Evolutionary conservation across 2,113 vertebrate genomes (phyloP), one percentile per base, ranked within the genome.

Genomic region (Larimichthys crocea): DNA sequence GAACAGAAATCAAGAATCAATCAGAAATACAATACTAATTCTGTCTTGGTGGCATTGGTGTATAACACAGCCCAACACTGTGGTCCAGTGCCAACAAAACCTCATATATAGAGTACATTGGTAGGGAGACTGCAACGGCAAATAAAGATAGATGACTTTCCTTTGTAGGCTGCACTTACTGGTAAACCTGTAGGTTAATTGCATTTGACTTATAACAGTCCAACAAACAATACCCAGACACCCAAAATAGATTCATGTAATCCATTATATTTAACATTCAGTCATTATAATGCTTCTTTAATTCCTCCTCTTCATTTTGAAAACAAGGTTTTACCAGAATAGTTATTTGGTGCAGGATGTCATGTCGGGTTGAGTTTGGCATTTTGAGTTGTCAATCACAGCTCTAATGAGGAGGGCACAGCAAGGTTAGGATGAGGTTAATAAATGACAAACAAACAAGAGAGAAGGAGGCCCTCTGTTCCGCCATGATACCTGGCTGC

Each of bases 371-470:
- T 48, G 74, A 64, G 69, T 55, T 65, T 44, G 79, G 74, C 55
- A 40, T 91, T 88, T 88, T 66, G 63, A 79, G 75, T 86, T 94
- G 93, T 95, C 94, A 94, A 90, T 95, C 94, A 94, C 71, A 64
- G 84, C 74, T 85, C 79, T 91, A 90, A 93, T 89, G 91, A 90
- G 81, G 49, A 89, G 87, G 81, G 74, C 83, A 80, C 70, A 44
- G 76, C 24, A 53, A 83, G 92, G 90, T 86, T 83, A 82, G 83
- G 74, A 80, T 69, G 50, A 80, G 91, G 91, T 94, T 94, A 94
- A 94, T 91, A 89, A 88, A 93, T 92, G 88, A 94, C 93, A 94
- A 95, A 94, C 93, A 94, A 95, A 95, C 94, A 94, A 76, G 79
- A 79, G 82, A 91, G 82, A 89, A 89, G 88, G 89, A 90, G 90